A percentile compares a stretch with the other conserved stretches of the same genome.
These are phyloP conservation scores for Scaptomyza polygonia DNA, from an alignment of 2,888 invertebrate species.

Conservation along the genomic window DNA sequence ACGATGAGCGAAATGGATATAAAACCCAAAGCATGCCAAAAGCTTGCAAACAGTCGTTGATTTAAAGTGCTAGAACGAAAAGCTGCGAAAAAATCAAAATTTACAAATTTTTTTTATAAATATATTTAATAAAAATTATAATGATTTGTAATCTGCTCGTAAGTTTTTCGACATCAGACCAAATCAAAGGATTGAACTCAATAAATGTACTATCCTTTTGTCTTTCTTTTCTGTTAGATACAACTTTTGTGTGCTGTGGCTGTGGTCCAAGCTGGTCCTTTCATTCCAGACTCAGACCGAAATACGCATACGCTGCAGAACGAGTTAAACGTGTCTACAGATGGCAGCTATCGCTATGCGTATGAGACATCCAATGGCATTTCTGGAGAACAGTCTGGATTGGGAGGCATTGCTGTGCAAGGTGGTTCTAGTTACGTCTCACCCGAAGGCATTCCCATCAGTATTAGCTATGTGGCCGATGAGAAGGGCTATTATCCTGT, in stretches of 20 bases:
- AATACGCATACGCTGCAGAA: slow-evolving; percentile 68
- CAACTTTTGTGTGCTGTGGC: slow-evolving; percentile 33
- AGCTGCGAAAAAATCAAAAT: slow-evolving; percentile 20
- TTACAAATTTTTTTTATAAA: slow-evolving; percentile 6
- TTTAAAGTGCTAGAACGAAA: slow-evolving; percentile 53
- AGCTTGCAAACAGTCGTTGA: slow-evolving; percentile 66
- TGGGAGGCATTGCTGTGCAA: slow-evolving; percentile 67
- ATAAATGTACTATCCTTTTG: too few species aligned
- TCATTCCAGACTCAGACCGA: slow-evolving; percentile 68
- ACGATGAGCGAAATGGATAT: slow-evolving; percentile 59
- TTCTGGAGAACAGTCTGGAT: slow-evolving; percentile 64
- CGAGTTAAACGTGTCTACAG: slow-evolving; percentile 61
- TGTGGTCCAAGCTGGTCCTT: slow-evolving; percentile 36
- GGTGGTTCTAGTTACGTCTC: slow-evolving; percentile 76
- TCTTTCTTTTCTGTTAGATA: slow-evolving; percentile 38
- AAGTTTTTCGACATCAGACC: slow-evolving; percentile 25
- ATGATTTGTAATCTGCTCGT: slow-evolving; percentile 51
- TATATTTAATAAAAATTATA: slow-evolving; percentile 11
- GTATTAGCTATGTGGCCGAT: slow-evolving; percentile 74
- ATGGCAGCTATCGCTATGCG: slow-evolving; percentile 75
- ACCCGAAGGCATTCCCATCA: slow-evolving; percentile 75
- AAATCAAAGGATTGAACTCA: slow-evolving; percentile 32
- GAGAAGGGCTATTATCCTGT: slow-evolving; percentile 78
- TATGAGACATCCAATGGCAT: slow-evolving; percentile 81
- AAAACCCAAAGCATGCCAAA: slow-evolving; percentile 69